Evolutionary conservation across 1,140 invertebrate genomes (phyloP), one percentile per base, ranked within the genome.

Genomic region (Elymnias hypermnestra): DNA sequence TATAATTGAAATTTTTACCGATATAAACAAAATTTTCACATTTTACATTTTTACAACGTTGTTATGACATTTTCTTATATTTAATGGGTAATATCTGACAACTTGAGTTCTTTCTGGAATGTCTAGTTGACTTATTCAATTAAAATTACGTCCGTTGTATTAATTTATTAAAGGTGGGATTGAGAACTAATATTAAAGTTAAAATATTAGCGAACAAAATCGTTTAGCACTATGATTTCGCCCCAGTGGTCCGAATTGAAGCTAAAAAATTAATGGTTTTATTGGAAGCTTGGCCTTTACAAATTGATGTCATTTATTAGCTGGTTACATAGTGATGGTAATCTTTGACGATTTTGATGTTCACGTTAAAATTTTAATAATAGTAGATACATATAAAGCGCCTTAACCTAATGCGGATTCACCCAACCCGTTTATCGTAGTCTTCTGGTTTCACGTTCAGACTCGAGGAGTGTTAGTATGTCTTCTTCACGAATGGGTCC

Each of bases 401-500:
- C 7, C 23, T 25, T 25, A 25, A 25, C 23, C 23, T 25, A 25
- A 25, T 25, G 23, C 7, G 9, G 23, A 25, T 8, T 25, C 23
- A n/a, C 23, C 23, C 23, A 25, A 25, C 3, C 64, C 51, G 19
- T 49, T 89, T 93, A 98, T 90, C 97, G 90, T 71, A 98, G 89
- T 89, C 97, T 96, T 89, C 97, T 97, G 15, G 97, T 97, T 93
- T 99, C 97, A 89, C 97, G 92, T 90, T 99, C 97, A 76, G 96
- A 98, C 87, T 99, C 98, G 33, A 99, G 88, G 14, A 99, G 89
- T 45, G 97, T 99, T 51, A 99, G 91, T 76, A 99, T 98, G 73
- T 99, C 98, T 36, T 97, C 98, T 89, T 99, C 98, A 65, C 98
- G 91, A 3, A 99, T 98, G 15, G 98, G 98, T 56, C 98, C 98